Conservation (phyloP, 2,888 invertebrate genomes). For the Rutpela maculata region DNA sequence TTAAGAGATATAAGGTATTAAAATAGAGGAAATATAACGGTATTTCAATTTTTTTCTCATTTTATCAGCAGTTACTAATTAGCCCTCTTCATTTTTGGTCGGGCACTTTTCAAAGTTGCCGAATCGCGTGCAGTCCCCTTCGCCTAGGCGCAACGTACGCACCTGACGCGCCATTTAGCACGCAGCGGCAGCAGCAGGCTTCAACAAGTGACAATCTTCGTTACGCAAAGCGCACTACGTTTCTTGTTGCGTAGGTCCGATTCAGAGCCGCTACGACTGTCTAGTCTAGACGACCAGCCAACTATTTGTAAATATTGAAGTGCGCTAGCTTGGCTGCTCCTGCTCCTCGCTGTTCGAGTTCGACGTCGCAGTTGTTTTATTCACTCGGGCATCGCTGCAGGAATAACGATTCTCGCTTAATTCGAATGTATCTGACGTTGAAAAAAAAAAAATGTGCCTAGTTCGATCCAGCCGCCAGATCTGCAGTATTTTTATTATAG, state of each 20-base stretch:
- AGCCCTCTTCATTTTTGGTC: no score
- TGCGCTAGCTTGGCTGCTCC: conserved; percentile 35
- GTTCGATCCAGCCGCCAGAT: no score
- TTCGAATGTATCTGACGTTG: not conserved
- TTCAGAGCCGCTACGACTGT: conserved; percentile 32
- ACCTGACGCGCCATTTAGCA: conserved; percentile 13
- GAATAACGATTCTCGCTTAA: conserved; percentile 1
- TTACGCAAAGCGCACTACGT: conserved; percentile 54
- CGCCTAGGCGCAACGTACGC: conserved; percentile 11
- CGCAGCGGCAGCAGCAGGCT: conserved; percentile 13
- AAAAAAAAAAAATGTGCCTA: not conserved
- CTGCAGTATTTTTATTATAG: no score
- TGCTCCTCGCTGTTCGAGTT: conserved; percentile 14
- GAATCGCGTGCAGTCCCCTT: not conserved
- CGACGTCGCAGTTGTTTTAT: not conserved
- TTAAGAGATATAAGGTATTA: no score
- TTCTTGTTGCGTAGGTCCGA: conserved; percentile 62
- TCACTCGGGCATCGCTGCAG: not conserved
- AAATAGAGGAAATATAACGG: no score
- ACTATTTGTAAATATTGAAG: conserved; percentile 62
- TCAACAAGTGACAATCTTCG: conserved; percentile 39
- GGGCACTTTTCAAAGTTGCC: no score
- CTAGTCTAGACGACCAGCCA: conserved; percentile 58
- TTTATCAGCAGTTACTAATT: no score
- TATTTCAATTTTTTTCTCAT: no score